Base-by-base conservation (phyloP, 2,113 vertebrate genomes). In the Callipepla californica region DNA sequence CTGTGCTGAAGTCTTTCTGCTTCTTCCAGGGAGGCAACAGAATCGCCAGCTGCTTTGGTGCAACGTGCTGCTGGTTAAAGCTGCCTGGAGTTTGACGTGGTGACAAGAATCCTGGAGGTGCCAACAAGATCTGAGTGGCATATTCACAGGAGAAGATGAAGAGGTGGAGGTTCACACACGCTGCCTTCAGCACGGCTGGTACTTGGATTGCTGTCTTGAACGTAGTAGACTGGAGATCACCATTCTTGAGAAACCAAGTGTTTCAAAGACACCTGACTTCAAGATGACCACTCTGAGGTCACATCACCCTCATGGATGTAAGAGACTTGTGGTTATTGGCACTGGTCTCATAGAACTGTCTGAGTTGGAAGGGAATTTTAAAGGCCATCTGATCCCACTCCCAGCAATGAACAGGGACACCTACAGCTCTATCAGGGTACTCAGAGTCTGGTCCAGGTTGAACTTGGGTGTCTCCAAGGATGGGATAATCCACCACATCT, bases 221-320 rank as follows among this genome's bases (percentile, higher is more conserved):
- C 23, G 45, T 51, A 36, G 36, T 38, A 72, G 66, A 23, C 30
- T n/a, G 67, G 9, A 68, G 18, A 69, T 32, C 14, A 12, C 34
- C 32, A 44, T 7, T 61, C 45, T 9, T 1, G 1, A 65, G 40
- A 21, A 59, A 44, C 61, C 38, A 36, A 59, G 62, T 47, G 57
- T 85, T 62, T 58, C 76, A 48, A 22, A 47, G 14, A 13, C 20
- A 53, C 21, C 4, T 57, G 36, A 66, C 23, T 58, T 59, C 34
- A 67, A 34, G 47, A n/a, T 21, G 47, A 38, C 47, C 10, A 3
- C 34, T 9, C 2, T 34, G 65, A 75, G 61, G 40, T 55, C 34
- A 45, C 66, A 28, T 2, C 15, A 4, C 23, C 9, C 19, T 53
- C 13, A 13, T 0, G 1, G 13, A 58, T 22, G 28, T 14, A 45